A percentile compares a stretch with the other conserved stretches of the same genome.
Conservation (phyloP, 2,888 invertebrate genomes). For the Metellina segmentata region DNA sequence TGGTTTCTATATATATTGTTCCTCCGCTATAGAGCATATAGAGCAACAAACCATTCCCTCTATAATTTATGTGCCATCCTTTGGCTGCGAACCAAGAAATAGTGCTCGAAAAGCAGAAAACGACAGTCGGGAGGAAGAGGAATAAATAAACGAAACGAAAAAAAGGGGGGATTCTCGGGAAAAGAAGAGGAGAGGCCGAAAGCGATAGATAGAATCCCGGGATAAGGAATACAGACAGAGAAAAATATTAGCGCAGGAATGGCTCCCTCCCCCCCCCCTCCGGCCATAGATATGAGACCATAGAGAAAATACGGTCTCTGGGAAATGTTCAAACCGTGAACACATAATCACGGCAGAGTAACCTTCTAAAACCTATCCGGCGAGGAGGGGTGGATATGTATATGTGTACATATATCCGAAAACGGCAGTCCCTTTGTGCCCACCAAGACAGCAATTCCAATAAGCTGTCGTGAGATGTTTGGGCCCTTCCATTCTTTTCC, state of each 20-base stretch:
- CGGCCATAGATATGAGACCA: conserved; percentile 50
- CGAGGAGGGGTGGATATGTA: conserved; percentile 54
- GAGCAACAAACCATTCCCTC: conserved; percentile 72
- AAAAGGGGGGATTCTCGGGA: not conserved
- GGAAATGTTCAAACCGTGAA: conserved; percentile 72
- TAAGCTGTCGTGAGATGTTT: conserved; percentile 70
- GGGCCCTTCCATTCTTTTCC: conserved; percentile 27
- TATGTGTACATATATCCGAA: conserved; percentile 71
- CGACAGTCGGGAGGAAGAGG: conserved; percentile 44
- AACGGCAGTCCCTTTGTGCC: conserved; percentile 58
- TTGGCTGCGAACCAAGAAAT: conserved; percentile 74
- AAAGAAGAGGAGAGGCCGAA: conserved; percentile 30
- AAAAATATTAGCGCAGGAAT: conserved; percentile 74
- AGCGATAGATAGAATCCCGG: conserved; percentile 72
- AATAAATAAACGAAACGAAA: conserved; percentile 44
- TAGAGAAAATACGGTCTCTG: conserved; percentile 67
- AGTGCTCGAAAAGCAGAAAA: conserved; percentile 54
- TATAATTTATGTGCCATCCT: conserved; percentile 74
- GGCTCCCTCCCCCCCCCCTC: conserved; percentile 44
- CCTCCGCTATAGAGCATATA: not conserved
- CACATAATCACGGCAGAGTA: conserved; percentile 75
- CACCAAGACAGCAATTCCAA: conserved; percentile 61
- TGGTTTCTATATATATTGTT: too few species aligned
- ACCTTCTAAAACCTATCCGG: conserved; percentile 76
- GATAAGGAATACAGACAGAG: conserved; percentile 75